These are phyloP conservation scores for Cyanocitta stelleri DNA, from an alignment of 2,113 vertebrate species.

Conservation along the genomic window DNA sequence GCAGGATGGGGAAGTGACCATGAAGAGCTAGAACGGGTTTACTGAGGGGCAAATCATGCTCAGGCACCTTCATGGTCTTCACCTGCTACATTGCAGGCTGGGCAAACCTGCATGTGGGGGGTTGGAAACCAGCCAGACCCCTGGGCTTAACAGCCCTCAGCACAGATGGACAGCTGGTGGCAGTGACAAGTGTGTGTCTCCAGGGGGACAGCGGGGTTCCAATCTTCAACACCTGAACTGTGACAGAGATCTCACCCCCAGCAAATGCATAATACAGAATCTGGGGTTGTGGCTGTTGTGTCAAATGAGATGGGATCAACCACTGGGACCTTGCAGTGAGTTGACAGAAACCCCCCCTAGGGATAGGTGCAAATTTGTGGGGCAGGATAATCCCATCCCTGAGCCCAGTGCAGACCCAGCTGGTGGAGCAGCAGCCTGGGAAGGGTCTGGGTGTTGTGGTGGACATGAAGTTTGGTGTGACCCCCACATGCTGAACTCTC, in stretches of 20 bases:
- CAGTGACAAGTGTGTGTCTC: background rate
- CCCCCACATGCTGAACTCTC: rapidly evolving
- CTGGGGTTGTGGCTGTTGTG: background rate
- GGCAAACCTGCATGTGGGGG: background rate
- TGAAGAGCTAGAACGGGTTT: background rate
- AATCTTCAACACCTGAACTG: background rate
- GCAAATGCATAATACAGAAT: background rate
- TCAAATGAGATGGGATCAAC: background rate
- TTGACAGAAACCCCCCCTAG: background rate
- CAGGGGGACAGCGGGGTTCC: background rate
- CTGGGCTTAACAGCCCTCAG: background rate
- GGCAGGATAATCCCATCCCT: background rate
- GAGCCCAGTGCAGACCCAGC: background rate
- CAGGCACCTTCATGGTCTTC: background rate
- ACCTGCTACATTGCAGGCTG: background rate
- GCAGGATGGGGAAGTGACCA: background rate
- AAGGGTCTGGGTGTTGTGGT: background rate
- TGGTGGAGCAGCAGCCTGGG: background rate
- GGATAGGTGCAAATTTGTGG: background rate
- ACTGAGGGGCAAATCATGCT: background rate
- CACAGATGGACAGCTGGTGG: background rate
- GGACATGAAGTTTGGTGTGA: background rate
- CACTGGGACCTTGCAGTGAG: background rate
- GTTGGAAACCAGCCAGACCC: background rate
- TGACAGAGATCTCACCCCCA: background rate